Evolutionary conservation across 2,113 vertebrate species (phyloP), one percentile per base, ranked within the genome.

Genomic region (Hyaena hyaena): DNA sequence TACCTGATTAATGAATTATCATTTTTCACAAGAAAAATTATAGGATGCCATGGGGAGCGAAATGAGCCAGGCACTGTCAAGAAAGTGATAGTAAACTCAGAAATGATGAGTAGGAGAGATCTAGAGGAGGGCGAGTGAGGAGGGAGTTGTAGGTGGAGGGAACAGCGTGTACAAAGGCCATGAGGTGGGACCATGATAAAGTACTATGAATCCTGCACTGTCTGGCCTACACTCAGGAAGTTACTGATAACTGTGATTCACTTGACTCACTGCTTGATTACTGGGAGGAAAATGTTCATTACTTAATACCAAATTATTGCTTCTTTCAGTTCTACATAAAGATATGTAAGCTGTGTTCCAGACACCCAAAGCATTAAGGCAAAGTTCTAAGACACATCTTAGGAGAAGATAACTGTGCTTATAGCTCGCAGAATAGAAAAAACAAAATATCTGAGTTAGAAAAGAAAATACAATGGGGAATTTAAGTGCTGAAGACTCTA

Each of bases 281-380:
- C 4, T 63, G 17, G 12, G n/a, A 66, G 50, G 74, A 58, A 90
- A 68, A 1, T 43, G 35, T 94, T 74, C 74, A 21, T 66, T 31
- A 88, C 88, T 81, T 84, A 80, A 96, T 55, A 74, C 1, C 53
- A 43, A 69, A 94, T 88, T 39, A 93, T 88, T 92, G 83, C 39
- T 85, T 87, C 43, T 90, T 95, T 96, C 24, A 43, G 33, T 55
- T 87, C 50, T 63, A 14, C 66, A 80, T 91, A 89, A 96, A 94
- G 76, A 58, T 4, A n/a, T 65, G 12, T 11, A 79, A 69, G 68
- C 55, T 97, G 26, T 94, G 83, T 96, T 53, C 86, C 87, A 55
- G 86, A 68, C 63, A 83, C 43, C 35, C 61, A 95, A 82, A 68
- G 12, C 7, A 68, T 86, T 9, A 39, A 73, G 39, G 7, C 63